Conservation (phyloP, 2,888 invertebrate species). For the Pachliopta kotzebuea region DNA sequence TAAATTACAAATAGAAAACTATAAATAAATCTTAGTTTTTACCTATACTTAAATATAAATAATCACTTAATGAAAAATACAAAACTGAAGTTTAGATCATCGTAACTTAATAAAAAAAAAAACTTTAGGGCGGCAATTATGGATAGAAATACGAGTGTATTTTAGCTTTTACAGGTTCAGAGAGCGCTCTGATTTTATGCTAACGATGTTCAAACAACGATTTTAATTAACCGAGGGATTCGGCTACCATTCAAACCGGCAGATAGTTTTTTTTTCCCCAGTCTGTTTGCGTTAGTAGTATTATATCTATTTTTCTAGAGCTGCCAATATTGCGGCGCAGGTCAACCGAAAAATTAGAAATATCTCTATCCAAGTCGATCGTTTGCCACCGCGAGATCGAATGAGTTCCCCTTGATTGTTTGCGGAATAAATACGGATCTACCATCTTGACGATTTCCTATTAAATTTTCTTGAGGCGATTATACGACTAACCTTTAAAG, state of each 20-base stretch:
- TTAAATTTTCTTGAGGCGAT: slow-evolving; percentile 24
- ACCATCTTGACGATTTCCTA: slow-evolving; percentile 29
- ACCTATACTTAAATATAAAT: too few species aligned
- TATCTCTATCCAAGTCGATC: slow-evolving; percentile 61
- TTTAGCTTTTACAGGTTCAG: slow-evolving; percentile 32
- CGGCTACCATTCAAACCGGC: slow-evolving; percentile 43
- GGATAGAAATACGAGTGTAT: slow-evolving; percentile 22
- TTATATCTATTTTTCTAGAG: slow-evolving; percentile 59
- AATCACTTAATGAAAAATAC: slow-evolving; percentile 36
- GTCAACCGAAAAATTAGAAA: slow-evolving; percentile 73
- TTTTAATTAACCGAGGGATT: slow-evolving; percentile 53
- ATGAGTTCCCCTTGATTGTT: slow-evolving; percentile 34
- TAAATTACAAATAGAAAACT: too few species aligned
- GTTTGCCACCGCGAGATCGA: slow-evolving; percentile 45
- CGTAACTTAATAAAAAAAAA: slow-evolving; percentile 19
- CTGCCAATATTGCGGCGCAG: slow-evolving; percentile 53
- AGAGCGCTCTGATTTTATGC: slow-evolving; percentile 42
- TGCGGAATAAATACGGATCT: slow-evolving; percentile 32
- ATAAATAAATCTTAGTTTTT: too few species aligned
- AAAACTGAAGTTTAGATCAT: slow-evolving; percentile 11
- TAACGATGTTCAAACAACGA: slow-evolving; percentile 48
- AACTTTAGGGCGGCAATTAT: slow-evolving; percentile 19
- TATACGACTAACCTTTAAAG: background rate
- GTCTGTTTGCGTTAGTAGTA: slow-evolving; percentile 57
- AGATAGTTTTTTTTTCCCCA: slow-evolving; percentile 49